Conservation (phyloP, 2,113 vertebrate genomes). For the Blennius ocellaris region DNA sequence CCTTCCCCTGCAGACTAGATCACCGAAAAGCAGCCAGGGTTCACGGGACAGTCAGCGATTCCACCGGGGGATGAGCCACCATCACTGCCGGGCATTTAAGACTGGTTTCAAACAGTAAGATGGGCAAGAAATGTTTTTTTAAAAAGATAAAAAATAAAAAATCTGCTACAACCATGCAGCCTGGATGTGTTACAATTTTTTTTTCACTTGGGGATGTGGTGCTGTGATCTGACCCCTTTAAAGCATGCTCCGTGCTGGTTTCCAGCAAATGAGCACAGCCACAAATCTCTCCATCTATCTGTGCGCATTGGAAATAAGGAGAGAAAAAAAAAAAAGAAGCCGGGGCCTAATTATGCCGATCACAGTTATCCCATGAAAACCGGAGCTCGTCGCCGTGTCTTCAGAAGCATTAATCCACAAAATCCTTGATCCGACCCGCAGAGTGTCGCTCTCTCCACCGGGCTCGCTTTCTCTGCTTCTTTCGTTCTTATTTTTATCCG, state of each 20-base stretch:
- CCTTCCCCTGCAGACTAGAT: constrained; percentile 58
- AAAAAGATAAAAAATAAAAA: too few relatives aligned
- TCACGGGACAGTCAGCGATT: constrained; percentile 64
- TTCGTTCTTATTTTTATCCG: constrained; percentile 42
- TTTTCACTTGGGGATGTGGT: constrained; percentile 49
- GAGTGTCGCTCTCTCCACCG: constrained; percentile 36
- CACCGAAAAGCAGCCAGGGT: constrained; percentile 34
- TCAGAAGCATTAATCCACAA: constrained; percentile 74
- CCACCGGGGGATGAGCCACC: constrained; percentile 43
- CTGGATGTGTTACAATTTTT: constrained; percentile 17
- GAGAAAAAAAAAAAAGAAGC: neutral
- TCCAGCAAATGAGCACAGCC: constrained; percentile 35
- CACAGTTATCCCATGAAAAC: constrained; percentile 80
- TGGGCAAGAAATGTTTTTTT: neutral
- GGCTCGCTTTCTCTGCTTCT: constrained; percentile 17
- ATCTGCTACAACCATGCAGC: constrained; percentile 18
- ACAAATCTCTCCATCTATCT: constrained; percentile 18
- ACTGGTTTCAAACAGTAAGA: neutral
- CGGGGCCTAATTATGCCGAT: constrained; percentile 52
- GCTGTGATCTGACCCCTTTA: constrained; percentile 37
- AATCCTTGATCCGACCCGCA: constrained; percentile 79
- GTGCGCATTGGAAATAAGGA: neutral
- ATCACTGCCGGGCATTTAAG: constrained; percentile 42
- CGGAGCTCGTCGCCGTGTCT: constrained; percentile 71
- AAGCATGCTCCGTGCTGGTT: constrained; percentile 20